Percentiles rank a stretch among this genome's conserved stretches.
Evolutionary conservation across 2,797 vertebrate genomes (phyloP).

Genomic region (Todus mexicanus): DNA sequence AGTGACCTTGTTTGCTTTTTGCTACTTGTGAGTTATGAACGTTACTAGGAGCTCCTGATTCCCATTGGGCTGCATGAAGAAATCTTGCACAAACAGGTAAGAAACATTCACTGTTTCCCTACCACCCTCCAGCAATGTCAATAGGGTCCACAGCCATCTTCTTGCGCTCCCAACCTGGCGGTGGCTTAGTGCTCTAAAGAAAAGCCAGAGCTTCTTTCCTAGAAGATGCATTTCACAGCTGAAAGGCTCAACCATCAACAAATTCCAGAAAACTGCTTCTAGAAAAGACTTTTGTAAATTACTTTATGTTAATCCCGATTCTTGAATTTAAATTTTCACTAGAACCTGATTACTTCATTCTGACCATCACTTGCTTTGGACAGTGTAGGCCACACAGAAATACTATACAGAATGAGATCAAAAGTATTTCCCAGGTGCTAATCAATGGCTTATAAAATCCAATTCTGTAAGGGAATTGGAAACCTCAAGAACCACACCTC

Average conservation of each 20-base stretch:
- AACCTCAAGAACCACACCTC: background rate
- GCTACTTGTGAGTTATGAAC: background rate
- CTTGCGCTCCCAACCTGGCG: background rate
- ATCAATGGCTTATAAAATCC: slow-evolving; percentile 38
- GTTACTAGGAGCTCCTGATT: background rate
- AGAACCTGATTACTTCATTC: background rate
- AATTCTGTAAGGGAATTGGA: background rate
- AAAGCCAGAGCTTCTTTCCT: slow-evolving; percentile 1
- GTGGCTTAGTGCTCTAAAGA: background rate
- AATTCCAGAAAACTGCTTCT: slow-evolving; percentile 6
- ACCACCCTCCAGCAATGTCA: background rate
- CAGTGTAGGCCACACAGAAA: background rate
- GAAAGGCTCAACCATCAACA: background rate
- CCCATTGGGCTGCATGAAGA: background rate
- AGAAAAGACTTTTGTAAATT: background rate
- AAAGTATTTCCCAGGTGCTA: slow-evolving; percentile 17
- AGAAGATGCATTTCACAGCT: background rate
- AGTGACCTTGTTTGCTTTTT: background rate
- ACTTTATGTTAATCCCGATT: background rate
- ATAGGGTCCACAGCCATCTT: background rate
- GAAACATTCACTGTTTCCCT: background rate
- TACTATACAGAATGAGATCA: background rate
- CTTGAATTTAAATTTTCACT: background rate
- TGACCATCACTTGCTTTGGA: slow-evolving; percentile 6
- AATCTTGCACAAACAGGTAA: background rate